Percentiles rank a stretch among this genome's conserved stretches.
Conservation (phyloP, 2,888 invertebrate species). For the Mystacides longicornis region DNA sequence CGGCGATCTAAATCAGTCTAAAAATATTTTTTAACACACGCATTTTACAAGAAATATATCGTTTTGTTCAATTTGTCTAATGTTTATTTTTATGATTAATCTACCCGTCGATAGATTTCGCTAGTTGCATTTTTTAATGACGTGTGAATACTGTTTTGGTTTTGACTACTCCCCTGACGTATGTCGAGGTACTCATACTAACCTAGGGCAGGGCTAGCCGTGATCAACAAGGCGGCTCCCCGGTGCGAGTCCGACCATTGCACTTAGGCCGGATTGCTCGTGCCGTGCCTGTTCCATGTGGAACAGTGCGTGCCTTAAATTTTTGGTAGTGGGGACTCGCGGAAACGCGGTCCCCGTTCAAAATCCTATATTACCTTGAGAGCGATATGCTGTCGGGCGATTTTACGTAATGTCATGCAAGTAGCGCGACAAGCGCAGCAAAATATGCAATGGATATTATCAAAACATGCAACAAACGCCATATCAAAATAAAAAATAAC, state of each 20-base stretch:
- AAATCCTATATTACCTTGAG: too few species aligned
- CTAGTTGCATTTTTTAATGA: neutral
- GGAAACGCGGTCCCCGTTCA: constrained; percentile 52
- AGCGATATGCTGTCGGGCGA: too few species aligned
- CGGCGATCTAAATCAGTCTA: neutral
- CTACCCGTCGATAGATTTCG: neutral
- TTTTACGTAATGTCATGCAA: too few species aligned
- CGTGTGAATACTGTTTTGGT: neutral
- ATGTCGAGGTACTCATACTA: constrained; percentile 42
- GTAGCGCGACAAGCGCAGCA: too few species aligned
- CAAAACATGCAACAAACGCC: too few species aligned
- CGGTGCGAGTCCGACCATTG: constrained; percentile 50
- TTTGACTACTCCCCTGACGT: neutral
- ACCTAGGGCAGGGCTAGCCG: constrained; percentile 68
- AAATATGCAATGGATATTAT: too few species aligned
- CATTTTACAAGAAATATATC: neutral
- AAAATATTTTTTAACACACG: neutral
- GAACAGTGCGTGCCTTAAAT: constrained; percentile 55
- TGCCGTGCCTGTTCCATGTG: constrained; percentile 50
- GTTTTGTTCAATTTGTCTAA: neutral
- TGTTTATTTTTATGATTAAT: neutral
- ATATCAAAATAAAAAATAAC: too few species aligned
- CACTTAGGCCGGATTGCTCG: constrained; percentile 50
- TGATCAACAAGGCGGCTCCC: constrained; percentile 62
- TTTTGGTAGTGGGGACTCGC: constrained; percentile 58